Conservation (phyloP, 1,140 invertebrate genomes). For the Sesamia nonagrioides region DNA sequence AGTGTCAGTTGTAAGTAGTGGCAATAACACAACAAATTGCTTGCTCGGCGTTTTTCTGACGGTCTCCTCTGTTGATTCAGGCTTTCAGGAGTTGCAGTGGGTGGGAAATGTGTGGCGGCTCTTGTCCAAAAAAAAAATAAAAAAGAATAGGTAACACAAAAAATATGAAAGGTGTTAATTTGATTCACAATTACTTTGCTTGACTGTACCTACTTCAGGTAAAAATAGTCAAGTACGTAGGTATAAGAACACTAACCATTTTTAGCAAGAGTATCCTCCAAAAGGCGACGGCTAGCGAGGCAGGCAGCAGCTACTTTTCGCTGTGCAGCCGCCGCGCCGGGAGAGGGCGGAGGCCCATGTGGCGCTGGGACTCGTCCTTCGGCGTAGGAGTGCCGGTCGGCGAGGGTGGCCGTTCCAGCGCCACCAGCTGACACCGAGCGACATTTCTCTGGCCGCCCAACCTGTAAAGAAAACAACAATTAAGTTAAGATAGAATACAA, state of each 20-base stretch:
- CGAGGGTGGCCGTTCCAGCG: slow-evolving; percentile 57
- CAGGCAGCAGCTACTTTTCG: slow-evolving; percentile 76
- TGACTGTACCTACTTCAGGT: no score
- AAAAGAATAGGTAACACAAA: no score
- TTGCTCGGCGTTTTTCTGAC: no score
- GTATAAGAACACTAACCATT: slow-evolving; percentile 83
- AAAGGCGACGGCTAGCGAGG: slow-evolving; percentile 89
- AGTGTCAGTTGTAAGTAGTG: no score
- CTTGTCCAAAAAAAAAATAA: no score
- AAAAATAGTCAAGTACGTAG: no score
- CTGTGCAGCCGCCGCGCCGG: slow-evolving; percentile 78
- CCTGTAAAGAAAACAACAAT: slow-evolving; percentile 69
- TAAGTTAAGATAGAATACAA: not conserved
- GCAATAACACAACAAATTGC: no score
- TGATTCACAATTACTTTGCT: no score
- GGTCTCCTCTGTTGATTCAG: no score
- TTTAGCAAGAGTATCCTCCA: slow-evolving; percentile 93
- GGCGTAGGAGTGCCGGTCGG: slow-evolving; percentile 71
- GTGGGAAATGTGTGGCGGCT: no score
- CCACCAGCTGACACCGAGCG: slow-evolving; percentile 79
- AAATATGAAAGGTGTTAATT: no score
- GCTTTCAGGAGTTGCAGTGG: no score
- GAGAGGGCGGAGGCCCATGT: slow-evolving; percentile 83
- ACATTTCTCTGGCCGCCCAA: slow-evolving; percentile 77
- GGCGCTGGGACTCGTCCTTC: slow-evolving; percentile 77